phyloP scores from a whole-genome alignment of 2,888 invertebrate species.

The Melanargia galathea region DNA sequence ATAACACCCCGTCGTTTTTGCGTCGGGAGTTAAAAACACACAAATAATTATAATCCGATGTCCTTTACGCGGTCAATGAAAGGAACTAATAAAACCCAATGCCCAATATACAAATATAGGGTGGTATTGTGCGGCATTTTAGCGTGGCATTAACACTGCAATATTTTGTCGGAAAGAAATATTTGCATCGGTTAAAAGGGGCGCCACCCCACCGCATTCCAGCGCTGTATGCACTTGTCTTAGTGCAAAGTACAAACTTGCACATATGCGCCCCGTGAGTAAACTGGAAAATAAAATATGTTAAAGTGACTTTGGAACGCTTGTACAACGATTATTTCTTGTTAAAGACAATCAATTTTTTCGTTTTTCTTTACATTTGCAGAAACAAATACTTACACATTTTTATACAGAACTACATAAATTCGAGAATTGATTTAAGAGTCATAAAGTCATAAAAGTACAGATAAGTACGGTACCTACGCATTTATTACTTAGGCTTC shows the following conservation, averaged over 20 bases:
- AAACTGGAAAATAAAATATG: conserved; percentile 23
- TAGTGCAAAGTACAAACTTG: conserved; percentile 17
- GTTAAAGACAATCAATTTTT: neutral
- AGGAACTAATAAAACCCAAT: conserved; percentile 70
- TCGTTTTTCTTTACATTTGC: too few relatives aligned
- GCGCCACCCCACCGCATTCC: conserved; percentile 62
- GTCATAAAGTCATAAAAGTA: too few relatives aligned
- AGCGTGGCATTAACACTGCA: conserved; percentile 74
- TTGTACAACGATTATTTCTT: neutral
- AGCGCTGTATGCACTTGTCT: conserved; percentile 54
- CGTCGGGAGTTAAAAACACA: too few relatives aligned
- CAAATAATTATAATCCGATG: conserved; percentile 50
- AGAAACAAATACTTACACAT: too few relatives aligned
- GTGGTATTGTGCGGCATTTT: conserved; percentile 60
- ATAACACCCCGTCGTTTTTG: too few relatives aligned
- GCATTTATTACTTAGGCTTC: too few relatives aligned
- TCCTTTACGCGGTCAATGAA: conserved; percentile 66
- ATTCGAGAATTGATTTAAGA: too few relatives aligned
- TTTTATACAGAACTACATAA: too few relatives aligned
- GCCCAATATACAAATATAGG: conserved; percentile 66
- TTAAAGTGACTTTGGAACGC: conserved; percentile 5
- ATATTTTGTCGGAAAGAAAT: conserved; percentile 76
- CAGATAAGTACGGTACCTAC: too few relatives aligned
- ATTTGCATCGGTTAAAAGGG: conserved; percentile 66
- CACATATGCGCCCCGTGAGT: conserved; percentile 22